Evolutionary conservation across 2,797 vertebrate genomes (phyloP), one percentile per base, ranked within the genome.

Genomic region (Mormyrops boulengeri): DNA sequence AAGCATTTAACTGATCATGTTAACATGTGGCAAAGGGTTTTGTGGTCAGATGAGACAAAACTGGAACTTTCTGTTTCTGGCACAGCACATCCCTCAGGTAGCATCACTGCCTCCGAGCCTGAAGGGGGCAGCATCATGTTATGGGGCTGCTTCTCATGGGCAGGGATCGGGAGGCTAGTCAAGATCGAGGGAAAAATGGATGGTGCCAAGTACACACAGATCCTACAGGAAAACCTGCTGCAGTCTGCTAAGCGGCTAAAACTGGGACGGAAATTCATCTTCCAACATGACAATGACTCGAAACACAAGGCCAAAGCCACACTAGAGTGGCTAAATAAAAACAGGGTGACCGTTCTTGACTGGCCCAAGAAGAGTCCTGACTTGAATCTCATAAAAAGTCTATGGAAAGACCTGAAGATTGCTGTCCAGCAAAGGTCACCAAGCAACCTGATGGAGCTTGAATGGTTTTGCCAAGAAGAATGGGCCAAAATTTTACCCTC

Each of bases 211-310:
- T 85, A 89, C 88, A 85, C 41, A 12, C 11, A 49, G n/a, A 85
- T 89, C 55, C 88, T 84, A 1, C 8, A 85, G 22, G 88, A 85
- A 85, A 89, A 89, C 53, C n/a, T 89, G 80, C 30, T 89, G 52
- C 30, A 89, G 77, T 89, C 88, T 89, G 50, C 62, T 22, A 73
- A 53, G 44, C 60, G 11, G 34, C 86, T 89, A 62, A 89, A 62
- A 44, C 85, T 89, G 57, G 89, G 89, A 89, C 60, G 66, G 49
- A 88, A 62, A 69, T 89, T 89, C 49, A 77, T 86, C 84, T 89
- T 89, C 60, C 62, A 89, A 49, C 89, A 87, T 50, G 57, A 89
- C 85, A 89, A 34, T 89, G 57, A 89, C 47, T 84, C 57, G 17
- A 66, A 73, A 66, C 85, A 52, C 30, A 86, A 34, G 19, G 55